Evolutionary conservation across 2,113 vertebrate genomes (phyloP).

Genomic region (Rhadina sibilatrix): DNA sequence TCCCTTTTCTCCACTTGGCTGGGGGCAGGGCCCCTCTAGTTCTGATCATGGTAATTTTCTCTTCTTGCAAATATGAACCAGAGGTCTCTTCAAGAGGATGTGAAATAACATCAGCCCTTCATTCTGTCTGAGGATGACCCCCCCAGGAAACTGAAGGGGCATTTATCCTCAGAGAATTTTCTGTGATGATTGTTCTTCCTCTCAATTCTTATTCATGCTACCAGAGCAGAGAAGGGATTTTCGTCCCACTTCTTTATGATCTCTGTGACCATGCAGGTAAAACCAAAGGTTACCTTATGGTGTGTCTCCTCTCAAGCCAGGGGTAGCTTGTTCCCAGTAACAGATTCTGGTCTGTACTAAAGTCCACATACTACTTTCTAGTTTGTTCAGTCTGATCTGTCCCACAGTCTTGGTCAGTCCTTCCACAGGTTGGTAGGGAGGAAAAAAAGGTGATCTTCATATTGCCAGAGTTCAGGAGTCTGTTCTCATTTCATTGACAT

Average conservation of each 20-base stretch:
- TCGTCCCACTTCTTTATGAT: neutral
- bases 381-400: neutral
- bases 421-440: neutral
- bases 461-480: neutral
- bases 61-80: neutral
- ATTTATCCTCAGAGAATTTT: neutral
- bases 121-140: neutral
- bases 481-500: neutral
- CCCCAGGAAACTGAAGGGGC: neutral
- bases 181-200: neutral
- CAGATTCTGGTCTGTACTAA: accelerated
- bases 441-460: neutral
- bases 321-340: neutral
- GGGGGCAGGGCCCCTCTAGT: neutral
- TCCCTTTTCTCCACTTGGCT: neutral
- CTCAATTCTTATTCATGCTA: accelerated
- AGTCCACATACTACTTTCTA: neutral
- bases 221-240: neutral
- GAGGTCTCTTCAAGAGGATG: neutral
- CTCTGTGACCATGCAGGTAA: neutral
- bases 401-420: neutral
- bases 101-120: neutral
- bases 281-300: neutral
- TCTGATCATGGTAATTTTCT: neutral
- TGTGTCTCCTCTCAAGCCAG: neutral